Evolutionary conservation across 2,113 vertebrate genomes (phyloP), one percentile per base, ranked within the genome.

Genomic region (Thinocorus orbignyianus): DNA sequence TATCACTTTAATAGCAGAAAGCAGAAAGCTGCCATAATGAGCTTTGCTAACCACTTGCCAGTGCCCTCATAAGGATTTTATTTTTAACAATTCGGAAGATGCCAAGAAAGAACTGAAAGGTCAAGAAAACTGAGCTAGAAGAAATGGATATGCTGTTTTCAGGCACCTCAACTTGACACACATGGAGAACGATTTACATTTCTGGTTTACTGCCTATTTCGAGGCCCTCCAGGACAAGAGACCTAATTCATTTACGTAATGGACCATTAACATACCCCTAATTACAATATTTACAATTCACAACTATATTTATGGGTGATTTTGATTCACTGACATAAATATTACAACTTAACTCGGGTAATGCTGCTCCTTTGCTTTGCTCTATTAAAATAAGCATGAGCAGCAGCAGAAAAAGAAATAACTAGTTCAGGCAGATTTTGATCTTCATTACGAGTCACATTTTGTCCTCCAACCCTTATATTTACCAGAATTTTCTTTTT

Each of bases 61-160:
- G 80, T 72, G 83, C n/a, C 93, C 88, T 89, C 93, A 95, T 93
- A 96, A 96, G 95, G 95, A 92, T 97, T 97, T 97, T 96, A 96
- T 95, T 96, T 97, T 96, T 96, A 96, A 94, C 72, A 4, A 92
- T 97, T 88, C 49, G 68, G 88, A 86, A 96, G 93, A 96, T 72
- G 95, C 96, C 93, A 94, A 95, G 95, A 84, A 96, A 95, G 92
- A 92, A 78, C 69, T 44, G 64, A 96, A 95, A 96, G 95, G 96
- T 97, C 95, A 96, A 86, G 95, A 94, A 94, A 96, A 95, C 86
- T 81, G 92, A 96, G 95, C 88, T 81, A 84, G 68, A 96, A 89
- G 95, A 94, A 96, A 97, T 91, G 52, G 82, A 93, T 95, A 96
- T 65, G 92, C 69, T 95, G 90, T 41, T 94, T 96, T 93, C 80